Percentiles rank a stretch among this genome's conserved stretches.
These are phyloP conservation scores for Elmis aenea DNA, from an alignment of 2,888 invertebrate genomes.

Conservation along the genomic window DNA sequence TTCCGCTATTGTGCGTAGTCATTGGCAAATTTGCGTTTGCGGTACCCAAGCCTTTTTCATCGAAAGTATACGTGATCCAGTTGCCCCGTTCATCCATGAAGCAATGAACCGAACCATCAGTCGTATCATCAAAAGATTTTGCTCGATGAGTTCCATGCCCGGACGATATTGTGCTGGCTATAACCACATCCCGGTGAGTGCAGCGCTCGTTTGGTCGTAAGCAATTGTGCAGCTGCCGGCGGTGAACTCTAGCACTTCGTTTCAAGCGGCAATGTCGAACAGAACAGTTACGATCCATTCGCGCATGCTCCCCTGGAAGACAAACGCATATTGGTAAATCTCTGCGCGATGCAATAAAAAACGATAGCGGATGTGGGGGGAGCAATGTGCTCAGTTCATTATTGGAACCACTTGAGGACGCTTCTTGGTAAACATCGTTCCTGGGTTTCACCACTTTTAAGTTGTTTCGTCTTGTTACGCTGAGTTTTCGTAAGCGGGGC, in stretches of 20 bases:
- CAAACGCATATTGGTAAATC: constrained; percentile 51
- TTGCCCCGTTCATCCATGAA: constrained; percentile 82
- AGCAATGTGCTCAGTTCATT: constrained; percentile 61
- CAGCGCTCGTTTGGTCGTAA: constrained; percentile 23
- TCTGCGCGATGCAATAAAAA: constrained; percentile 58
- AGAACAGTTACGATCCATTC: constrained; percentile 20
- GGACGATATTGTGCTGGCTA: constrained; percentile 45
- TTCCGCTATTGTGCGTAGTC: constrained; percentile 34
- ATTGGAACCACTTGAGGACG: constrained; percentile 57
- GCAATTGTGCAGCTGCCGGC: constrained; percentile 44
- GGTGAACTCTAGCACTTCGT: constrained; percentile 32
- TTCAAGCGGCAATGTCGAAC: constrained; percentile 29
- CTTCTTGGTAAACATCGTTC: constrained; percentile 49
- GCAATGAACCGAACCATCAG: constrained; percentile 79
- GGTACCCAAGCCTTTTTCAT: constrained; percentile 60
- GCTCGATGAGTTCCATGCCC: constrained; percentile 62
- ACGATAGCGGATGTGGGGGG: constrained; percentile 53
- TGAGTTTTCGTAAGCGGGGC: constrained; percentile 22
- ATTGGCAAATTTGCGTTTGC: constrained; percentile 27
- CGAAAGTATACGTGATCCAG: constrained; percentile 84
- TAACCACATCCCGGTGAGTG: constrained; percentile 38
- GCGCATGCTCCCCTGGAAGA: constrained; percentile 38
- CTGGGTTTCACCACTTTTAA: constrained; percentile 44
- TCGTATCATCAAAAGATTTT: constrained; percentile 75
- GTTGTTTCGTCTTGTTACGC: constrained; percentile 39